Evolutionary conservation across 2,113 vertebrate species (phyloP).

Genomic region (Emydura subglobosa): DNA sequence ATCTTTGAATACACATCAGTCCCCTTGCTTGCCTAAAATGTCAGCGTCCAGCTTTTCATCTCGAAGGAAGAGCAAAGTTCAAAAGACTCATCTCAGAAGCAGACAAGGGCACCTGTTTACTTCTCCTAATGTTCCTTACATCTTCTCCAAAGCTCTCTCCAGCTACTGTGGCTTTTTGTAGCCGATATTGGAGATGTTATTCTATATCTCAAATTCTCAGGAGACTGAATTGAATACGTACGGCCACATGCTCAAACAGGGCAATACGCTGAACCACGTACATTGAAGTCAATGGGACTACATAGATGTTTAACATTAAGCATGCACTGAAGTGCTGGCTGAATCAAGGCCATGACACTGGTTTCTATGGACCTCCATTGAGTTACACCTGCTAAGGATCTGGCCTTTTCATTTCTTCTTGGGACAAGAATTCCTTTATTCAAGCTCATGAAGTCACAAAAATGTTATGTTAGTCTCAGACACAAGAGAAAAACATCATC

Average conservation of each 20-base stretch:
- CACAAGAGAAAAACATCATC: conserved; percentile 3
- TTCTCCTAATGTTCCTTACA: not conserved
- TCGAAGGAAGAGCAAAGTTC: conserved; percentile 8
- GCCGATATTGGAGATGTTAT: not conserved
- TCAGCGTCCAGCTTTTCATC: not conserved
- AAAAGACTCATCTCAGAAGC: not conserved
- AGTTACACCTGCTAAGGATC: not conserved
- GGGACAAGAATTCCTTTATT: not conserved
- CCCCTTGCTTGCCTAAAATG: not conserved
- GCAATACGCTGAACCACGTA: not conserved
- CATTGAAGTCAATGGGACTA: not conserved
- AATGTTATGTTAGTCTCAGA: not conserved
- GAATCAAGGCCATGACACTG: not conserved
- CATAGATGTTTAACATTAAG: not conserved
- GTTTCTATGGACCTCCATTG: not conserved
- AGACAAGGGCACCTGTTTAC: not conserved
- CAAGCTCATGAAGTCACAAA: not conserved
- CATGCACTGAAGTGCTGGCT: not conserved
- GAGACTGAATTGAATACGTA: conserved; percentile 22
- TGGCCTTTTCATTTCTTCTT: not conserved
- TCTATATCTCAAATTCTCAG: not conserved
- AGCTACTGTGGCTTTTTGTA: not conserved
- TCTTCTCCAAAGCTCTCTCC: not conserved
- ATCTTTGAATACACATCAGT: not conserved
- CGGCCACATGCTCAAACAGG: not conserved